phyloP scores from a whole-genome alignment of 2,113 vertebrate species.

The Lampris incognitus region DNA sequence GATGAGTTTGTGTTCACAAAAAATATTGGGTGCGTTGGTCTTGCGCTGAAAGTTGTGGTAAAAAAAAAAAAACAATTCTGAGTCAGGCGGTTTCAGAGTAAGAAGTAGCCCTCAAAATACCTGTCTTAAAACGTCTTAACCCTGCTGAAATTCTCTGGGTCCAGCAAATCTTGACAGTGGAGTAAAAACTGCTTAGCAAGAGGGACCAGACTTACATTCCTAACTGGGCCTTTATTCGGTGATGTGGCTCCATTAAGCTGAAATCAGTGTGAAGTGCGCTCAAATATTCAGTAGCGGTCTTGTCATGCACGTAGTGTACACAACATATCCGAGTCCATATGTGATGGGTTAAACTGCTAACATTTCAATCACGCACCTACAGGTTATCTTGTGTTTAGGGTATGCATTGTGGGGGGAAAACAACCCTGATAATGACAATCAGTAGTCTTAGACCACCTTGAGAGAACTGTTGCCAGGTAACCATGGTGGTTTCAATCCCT shows the following conservation, averaged over 20 bases:
- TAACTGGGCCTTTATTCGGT: background rate
- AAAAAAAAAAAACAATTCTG: no score
- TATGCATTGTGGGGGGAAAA: background rate
- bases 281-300: no score
- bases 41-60: no score
- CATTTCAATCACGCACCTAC: no score
- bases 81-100: background rate
- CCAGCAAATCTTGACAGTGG: no score
- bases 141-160: no score
- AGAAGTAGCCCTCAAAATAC: background rate
- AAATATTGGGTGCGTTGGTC: no score
- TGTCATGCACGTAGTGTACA: no score
- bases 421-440: background rate
- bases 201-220: background rate
- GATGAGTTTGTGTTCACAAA: background rate
- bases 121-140: background rate
- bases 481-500: background rate
- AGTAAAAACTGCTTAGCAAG: background rate
- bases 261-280: background rate
- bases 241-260: background rate
- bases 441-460: conserved; percentile 4
- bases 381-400: no score
- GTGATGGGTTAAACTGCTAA: no score
- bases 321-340: no score
- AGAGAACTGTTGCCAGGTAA: conserved; percentile 24